Percentiles rank a stretch among this genome's conserved stretches.
phyloP scores from a whole-genome alignment of 2,888 invertebrate species.

The Latrodectus elegans region DNA sequence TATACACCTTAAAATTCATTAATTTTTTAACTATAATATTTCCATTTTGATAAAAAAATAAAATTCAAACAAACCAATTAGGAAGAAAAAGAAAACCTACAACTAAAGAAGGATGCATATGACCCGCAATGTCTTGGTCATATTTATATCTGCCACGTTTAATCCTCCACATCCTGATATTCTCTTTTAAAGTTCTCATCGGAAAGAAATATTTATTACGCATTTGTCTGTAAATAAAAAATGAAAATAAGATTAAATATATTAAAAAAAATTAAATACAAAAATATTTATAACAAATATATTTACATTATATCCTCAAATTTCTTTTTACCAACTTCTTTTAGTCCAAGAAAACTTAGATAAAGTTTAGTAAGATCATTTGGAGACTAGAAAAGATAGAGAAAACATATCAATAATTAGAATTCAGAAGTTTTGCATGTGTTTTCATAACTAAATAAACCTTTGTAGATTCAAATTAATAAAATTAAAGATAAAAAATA shows the following conservation, averaged over 20 bases:
- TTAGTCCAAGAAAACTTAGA: conserved; percentile 39
- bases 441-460: too few species aligned
- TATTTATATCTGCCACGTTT: conserved; percentile 3
- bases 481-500: too few species aligned
- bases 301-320: conserved; percentile 14
- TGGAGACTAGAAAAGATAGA: conserved; percentile 21
- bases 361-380: conserved; percentile 35
- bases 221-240: conserved; percentile 75
- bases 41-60: not conserved
- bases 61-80: not conserved
- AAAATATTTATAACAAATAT: conserved; percentile 1
- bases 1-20: too few species aligned
- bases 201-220: conserved; percentile 87
- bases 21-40: too few species aligned
- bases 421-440: too few species aligned
- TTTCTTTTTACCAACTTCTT: conserved; percentile 18
- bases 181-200: conserved; percentile 79
- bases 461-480: too few species aligned
- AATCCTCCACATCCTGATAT: conserved; percentile 8
- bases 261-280: not conserved
- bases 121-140: conserved; percentile 65
- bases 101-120: conserved; percentile 81
- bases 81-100: conserved; percentile 19
- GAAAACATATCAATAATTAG: not conserved
- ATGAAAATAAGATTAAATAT: conserved; percentile 4